Percentiles rank a stretch among this genome's conserved stretches.
Conservation (phyloP, 2,113 vertebrate genomes). For the Calidris pygmaea region DNA sequence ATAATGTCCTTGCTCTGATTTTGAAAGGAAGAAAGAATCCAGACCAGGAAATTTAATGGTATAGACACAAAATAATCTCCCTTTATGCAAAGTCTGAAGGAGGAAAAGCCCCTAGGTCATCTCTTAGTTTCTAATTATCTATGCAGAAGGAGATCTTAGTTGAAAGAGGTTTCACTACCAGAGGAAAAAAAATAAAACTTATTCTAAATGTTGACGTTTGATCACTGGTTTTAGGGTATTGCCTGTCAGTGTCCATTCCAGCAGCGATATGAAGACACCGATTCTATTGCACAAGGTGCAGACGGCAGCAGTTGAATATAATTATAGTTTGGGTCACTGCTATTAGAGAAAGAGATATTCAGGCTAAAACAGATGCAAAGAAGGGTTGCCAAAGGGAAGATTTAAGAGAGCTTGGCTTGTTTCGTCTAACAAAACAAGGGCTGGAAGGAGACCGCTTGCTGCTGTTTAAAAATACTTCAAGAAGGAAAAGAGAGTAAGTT, state of each 20-base stretch:
- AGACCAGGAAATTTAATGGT: background rate
- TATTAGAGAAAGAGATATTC: background rate
- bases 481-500: background rate
- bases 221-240: background rate
- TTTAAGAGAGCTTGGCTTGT: background rate
- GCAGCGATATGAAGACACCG: background rate
- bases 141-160: background rate
- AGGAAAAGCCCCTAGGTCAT: background rate
- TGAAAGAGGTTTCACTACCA: background rate
- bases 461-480: background rate
- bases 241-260: background rate
- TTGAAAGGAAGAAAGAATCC: background rate
- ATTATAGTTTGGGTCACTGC: constrained; percentile 5
- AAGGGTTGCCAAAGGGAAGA: constrained; percentile 11
- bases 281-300: background rate
- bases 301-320: background rate
- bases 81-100: background rate
- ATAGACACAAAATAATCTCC: background rate
- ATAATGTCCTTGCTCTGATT: background rate
- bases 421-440: background rate
- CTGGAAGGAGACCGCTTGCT: background rate
- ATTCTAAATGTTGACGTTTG: background rate
- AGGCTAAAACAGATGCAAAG: constrained; percentile 39
- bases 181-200: background rate
- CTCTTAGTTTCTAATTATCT: background rate